A percentile compares a stretch with the other conserved stretches of the same genome.
These are phyloP conservation scores for Anarrhichthys ocellatus DNA, from an alignment of 2,113 vertebrate genomes.

Conservation along the genomic window DNA sequence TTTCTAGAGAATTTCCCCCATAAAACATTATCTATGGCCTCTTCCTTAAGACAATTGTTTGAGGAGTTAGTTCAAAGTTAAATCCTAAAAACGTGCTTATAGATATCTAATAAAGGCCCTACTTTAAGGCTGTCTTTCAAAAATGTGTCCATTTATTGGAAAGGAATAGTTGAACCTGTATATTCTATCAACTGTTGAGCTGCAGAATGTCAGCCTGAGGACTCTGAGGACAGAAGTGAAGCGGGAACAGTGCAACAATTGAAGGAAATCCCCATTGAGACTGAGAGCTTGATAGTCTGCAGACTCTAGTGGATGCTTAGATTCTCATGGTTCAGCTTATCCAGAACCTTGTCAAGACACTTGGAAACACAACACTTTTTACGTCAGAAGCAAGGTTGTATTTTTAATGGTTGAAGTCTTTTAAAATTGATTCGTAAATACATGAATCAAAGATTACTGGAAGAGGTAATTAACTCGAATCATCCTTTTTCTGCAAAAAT, in stretches of 20 bases:
- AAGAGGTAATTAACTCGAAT: no score
- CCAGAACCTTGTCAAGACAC: constrained; percentile 37
- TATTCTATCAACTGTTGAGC: neutral
- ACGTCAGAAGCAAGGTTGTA: constrained; percentile 7
- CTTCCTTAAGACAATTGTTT: neutral
- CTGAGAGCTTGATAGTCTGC: constrained; percentile 49
- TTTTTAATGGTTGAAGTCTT: no score
- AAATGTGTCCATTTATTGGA: neutral
- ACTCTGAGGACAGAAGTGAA: constrained; percentile 19
- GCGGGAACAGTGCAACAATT: constrained; percentile 75
- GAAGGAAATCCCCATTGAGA: constrained; percentile 79
- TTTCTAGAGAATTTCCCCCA: no score
- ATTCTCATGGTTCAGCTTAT: constrained; percentile 41
- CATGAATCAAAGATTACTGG: no score
- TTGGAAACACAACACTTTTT: constrained; percentile 25
- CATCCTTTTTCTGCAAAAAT: no score
- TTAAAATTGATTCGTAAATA: no score
- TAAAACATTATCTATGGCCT: neutral
- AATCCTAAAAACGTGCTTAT: neutral
- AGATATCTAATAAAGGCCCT: neutral
- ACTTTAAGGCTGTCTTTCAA: neutral
- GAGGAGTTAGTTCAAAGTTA: neutral
- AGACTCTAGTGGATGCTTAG: constrained; percentile 14
- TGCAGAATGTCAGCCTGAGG: constrained; percentile 27
- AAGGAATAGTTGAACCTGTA: neutral